Evolutionary conservation across 2,797 vertebrate genomes (phyloP).

Genomic region (Tamandua tetradactyla): DNA sequence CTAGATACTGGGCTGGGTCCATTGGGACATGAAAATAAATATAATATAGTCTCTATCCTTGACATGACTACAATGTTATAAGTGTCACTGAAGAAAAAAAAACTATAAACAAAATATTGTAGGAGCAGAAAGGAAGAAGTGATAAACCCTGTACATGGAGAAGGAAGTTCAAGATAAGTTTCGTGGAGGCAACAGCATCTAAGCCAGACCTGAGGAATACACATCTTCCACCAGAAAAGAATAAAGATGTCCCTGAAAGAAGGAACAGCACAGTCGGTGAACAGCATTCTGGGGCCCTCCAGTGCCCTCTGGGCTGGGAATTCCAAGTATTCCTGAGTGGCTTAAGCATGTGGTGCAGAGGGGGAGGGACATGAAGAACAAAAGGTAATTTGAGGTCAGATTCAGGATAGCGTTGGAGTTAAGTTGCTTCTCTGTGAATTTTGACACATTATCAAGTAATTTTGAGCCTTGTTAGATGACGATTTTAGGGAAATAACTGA

Average conservation of each 20-base stretch:
- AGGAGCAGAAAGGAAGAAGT: neutral
- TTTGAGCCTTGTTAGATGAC: neutral
- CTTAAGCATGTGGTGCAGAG: accelerated
- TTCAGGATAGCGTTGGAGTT: neutral
- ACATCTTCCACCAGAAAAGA: neutral
- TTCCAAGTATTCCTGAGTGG: too few species aligned
- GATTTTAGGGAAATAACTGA: neutral
- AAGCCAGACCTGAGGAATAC: neutral
- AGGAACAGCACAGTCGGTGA: neutral
- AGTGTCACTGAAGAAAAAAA: neutral
- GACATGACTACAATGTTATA: neutral
- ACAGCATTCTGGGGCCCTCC: accelerated
- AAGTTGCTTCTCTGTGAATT: neutral
- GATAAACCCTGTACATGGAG: neutral
- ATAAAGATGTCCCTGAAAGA: neutral
- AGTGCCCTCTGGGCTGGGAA: neutral
- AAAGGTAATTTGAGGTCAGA: neutral
- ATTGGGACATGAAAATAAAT: neutral
- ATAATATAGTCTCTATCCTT: neutral
- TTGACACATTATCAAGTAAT: neutral
- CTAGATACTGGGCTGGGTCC: neutral
- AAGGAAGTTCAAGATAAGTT: neutral
- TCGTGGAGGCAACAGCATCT: neutral
- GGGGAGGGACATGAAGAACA: neutral
- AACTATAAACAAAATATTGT: neutral